Conservation (phyloP, 1,140 invertebrate species). For the Sinonovacula constricta region DNA sequence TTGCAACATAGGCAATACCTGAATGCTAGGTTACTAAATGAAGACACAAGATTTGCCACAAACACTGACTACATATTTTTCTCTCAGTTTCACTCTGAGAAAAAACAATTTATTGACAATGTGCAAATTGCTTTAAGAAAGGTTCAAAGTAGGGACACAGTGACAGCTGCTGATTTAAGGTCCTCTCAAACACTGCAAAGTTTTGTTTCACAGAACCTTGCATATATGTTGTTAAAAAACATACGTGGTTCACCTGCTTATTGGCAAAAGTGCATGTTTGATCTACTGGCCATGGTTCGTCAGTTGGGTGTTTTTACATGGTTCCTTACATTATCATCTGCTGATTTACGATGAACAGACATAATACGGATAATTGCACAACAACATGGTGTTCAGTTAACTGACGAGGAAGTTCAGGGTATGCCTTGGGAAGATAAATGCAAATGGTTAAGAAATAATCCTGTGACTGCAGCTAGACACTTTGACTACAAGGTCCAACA, state of each 20-base stretch:
- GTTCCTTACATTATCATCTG: slow-evolving; percentile 21
- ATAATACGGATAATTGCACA: slow-evolving; percentile 9
- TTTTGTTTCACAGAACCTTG: slow-evolving; percentile 7
- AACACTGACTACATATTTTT: slow-evolving; percentile 18
- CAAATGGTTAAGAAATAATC: background rate
- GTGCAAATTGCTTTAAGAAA: slow-evolving; percentile 14
- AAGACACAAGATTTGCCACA: slow-evolving; percentile 17
- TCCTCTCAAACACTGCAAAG: slow-evolving; percentile 3
- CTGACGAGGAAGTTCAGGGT: slow-evolving; percentile 1
- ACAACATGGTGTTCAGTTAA: background rate
- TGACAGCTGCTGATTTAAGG: background rate
- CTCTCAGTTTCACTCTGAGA: slow-evolving; percentile 3
- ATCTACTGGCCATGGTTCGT: slow-evolving; percentile 8
- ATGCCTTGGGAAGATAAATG: slow-evolving; percentile 14
- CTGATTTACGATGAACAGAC: slow-evolving; percentile 17
- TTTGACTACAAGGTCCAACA: slow-evolving; percentile 34
- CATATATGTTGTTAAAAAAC: slow-evolving; percentile 24
- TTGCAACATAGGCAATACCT: background rate
- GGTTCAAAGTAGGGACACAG: background rate
- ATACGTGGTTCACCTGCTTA: slow-evolving; percentile 18
- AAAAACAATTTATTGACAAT: slow-evolving; percentile 21
- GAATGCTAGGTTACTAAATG: slow-evolving; percentile 5
- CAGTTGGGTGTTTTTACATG: slow-evolving; percentile 8
- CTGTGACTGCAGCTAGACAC: slow-evolving; percentile 15
- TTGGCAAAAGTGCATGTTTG: slow-evolving; percentile 26